These are phyloP conservation scores for Drosophila recens DNA, from an alignment of 2,888 invertebrate genomes.

Conservation along the genomic window DNA sequence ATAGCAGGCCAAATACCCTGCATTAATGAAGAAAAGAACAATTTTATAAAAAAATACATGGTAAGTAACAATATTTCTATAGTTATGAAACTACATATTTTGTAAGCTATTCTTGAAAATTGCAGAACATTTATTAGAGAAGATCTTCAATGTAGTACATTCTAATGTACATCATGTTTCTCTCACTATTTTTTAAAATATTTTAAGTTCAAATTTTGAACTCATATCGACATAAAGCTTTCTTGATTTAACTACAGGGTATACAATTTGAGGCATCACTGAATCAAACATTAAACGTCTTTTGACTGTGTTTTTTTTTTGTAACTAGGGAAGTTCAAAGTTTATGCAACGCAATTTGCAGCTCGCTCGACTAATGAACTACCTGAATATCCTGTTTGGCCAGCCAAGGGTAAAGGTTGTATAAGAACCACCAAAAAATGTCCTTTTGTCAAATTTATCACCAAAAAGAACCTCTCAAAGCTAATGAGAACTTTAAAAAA, in stretches of 20 bases:
- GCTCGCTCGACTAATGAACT: slow-evolving; percentile 45
- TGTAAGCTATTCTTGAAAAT: background rate
- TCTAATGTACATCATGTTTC: background rate
- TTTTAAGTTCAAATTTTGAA: no score
- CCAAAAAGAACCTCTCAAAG: slow-evolving; percentile 5
- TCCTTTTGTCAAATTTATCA: background rate
- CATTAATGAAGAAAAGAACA: background rate
- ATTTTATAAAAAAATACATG: no score
- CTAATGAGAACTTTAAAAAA: background rate
- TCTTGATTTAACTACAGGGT: slow-evolving; percentile 2
- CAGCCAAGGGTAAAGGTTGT: background rate
- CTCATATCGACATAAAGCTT: background rate
- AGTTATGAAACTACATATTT: background rate
- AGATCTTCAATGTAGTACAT: background rate
- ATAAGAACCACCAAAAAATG: slow-evolving; percentile 7
- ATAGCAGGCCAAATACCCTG: background rate
- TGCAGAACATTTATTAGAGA: background rate
- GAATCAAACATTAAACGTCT: slow-evolving; percentile 8
- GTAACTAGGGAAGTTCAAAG: slow-evolving; percentile 58
- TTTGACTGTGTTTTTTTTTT: slow-evolving; percentile 8
- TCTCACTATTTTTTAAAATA: background rate
- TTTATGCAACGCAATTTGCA: slow-evolving; percentile 60
- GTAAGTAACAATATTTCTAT: background rate
- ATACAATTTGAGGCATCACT: background rate
- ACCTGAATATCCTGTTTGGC: slow-evolving; percentile 70